Evolutionary conservation across 2,113 vertebrate species (phyloP).

Genomic region (Ginglymostoma cirratum): DNA sequence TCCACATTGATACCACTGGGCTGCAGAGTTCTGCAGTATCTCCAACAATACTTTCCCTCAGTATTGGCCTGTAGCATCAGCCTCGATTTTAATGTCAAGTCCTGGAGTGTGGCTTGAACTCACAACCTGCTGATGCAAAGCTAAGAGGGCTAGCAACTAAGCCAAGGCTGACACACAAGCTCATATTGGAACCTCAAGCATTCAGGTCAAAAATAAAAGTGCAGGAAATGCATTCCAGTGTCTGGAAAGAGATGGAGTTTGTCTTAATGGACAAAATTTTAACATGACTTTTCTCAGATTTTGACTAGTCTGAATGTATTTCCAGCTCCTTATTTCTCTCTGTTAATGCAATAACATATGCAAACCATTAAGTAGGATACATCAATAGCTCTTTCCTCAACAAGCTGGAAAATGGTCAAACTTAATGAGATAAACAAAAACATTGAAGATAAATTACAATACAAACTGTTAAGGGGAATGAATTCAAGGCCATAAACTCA

Average conservation of each 20-base stretch:
- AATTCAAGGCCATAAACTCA: neutral
- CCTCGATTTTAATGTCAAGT: neutral
- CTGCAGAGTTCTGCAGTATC: no score
- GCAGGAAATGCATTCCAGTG: neutral
- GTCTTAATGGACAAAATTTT: neutral
- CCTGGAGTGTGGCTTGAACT: neutral
- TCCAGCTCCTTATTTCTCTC: neutral
- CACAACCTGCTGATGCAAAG: neutral
- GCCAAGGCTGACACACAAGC: neutral
- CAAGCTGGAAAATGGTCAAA: conserved; percentile 4
- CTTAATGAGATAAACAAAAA: conserved; percentile 9
- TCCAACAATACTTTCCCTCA: neutral
- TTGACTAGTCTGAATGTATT: neutral
- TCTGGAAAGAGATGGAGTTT: neutral
- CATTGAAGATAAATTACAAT: conserved; percentile 1
- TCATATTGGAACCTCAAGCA: neutral
- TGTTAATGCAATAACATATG: neutral
- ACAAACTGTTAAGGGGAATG: neutral
- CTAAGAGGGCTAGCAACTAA: neutral
- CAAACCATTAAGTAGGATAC: neutral
- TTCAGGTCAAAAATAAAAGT: neutral
- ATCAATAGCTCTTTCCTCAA: neutral
- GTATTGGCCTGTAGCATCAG: neutral
- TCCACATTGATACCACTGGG: no score
- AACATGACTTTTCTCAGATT: neutral